phyloP scores from a whole-genome alignment of 2,113 vertebrate species.

The Ptychochromis oligacanthus region DNA sequence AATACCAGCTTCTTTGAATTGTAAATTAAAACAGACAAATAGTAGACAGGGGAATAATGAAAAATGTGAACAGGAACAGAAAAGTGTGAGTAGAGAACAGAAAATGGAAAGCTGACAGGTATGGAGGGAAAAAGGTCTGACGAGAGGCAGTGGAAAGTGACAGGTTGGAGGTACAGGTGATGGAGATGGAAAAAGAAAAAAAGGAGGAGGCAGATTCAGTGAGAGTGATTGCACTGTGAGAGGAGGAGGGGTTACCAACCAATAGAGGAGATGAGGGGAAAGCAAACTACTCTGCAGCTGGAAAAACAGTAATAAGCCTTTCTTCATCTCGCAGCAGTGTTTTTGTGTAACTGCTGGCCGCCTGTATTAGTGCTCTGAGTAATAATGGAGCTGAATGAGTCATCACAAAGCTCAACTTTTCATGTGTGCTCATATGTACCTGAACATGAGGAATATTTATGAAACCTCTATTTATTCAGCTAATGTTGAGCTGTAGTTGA shows the following conservation, averaged over 20 bases:
- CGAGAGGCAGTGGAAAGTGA: neutral
- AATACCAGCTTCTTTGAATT: constrained; percentile 13
- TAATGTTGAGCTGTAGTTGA: too few species aligned
- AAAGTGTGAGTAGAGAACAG: neutral
- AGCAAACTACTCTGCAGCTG: constrained; percentile 32
- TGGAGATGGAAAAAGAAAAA: constrained; percentile 26
- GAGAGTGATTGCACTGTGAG: constrained; percentile 16
- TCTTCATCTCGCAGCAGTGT: constrained; percentile 22
- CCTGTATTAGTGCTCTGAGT: constrained; percentile 6
- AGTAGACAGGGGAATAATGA: neutral
- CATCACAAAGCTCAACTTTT: neutral
- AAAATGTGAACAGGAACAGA: constrained; percentile 17
- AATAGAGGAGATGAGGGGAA: neutral
- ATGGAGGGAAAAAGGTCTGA: neutral
- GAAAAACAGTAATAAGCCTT: constrained; percentile 43
- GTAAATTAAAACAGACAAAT: constrained; percentile 21
- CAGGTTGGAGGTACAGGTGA: constrained; percentile 27
- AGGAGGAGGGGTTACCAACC: neutral
- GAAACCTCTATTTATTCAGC: neutral
- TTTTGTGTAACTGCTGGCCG: neutral
- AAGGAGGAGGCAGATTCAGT: constrained; percentile 5
- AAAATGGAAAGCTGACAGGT: neutral
- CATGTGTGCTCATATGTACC: neutral
- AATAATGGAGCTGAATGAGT: constrained; percentile 20
- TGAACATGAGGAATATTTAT: neutral